These are phyloP conservation scores for Psilopsiagon aurifrons DNA, from an alignment of 2,113 vertebrate species.

Conservation along the genomic window DNA sequence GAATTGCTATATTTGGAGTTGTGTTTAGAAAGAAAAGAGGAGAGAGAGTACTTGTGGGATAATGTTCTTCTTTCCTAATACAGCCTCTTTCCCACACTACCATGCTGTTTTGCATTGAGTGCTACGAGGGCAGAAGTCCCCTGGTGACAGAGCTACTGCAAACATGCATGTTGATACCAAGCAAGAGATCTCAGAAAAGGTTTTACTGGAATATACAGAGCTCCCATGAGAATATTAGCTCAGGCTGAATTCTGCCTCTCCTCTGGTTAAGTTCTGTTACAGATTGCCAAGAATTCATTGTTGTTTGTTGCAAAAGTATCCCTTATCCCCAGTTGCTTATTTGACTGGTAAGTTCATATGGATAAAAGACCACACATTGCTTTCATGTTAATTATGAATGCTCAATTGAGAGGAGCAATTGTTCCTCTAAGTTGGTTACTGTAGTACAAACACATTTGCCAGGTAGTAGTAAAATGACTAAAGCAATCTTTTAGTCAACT, in stretches of 20 bases:
- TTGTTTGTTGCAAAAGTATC: not conserved
- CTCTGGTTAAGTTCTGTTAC: not conserved
- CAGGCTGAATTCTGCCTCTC: not conserved
- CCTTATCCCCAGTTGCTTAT: not conserved
- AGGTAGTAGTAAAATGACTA: not conserved
- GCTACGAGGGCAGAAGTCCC: not conserved
- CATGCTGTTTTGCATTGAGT: not conserved
- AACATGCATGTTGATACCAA: not conserved
- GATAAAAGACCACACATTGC: not conserved
- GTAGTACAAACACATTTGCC: not conserved
- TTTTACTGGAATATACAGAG: not conserved
- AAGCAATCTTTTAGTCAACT: not conserved
- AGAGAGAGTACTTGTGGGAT: not conserved
- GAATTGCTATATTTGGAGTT: conserved; percentile 44
- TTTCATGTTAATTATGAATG: not conserved
- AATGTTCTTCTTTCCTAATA: not conserved
- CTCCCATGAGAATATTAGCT: not conserved
- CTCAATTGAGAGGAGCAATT: not conserved
- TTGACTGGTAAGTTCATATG: not conserved
- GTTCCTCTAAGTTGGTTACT: not conserved
- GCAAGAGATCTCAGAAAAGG: not conserved
- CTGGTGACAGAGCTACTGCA: not conserved
- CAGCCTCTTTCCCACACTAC: not conserved
- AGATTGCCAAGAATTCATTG: not conserved
- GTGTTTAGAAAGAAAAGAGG: not conserved